phyloP scores from a whole-genome alignment of 2,888 invertebrate genomes.

The Tetanocera ferruginea region DNA sequence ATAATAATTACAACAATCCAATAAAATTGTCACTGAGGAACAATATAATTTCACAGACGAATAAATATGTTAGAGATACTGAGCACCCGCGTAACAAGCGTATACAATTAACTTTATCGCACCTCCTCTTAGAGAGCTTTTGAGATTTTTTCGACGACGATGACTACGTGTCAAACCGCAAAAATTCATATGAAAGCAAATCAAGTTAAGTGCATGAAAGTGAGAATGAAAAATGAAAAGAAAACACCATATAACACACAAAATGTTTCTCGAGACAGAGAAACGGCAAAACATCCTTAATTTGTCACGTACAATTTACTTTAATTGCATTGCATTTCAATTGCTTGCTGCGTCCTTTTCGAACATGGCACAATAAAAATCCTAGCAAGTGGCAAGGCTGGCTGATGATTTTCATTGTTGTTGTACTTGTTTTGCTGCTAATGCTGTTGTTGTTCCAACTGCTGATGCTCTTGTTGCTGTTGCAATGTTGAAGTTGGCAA shows the following conservation, averaged over 20 bases:
- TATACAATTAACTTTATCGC: too few relatives aligned
- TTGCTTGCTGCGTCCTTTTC: slow-evolving; percentile 4
- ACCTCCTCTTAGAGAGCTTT: too few relatives aligned
- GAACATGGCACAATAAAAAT: background rate
- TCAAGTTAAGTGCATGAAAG: slow-evolving; percentile 14
- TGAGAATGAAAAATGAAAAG: slow-evolving; percentile 6
- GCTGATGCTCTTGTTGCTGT: background rate
- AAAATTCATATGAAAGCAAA: slow-evolving; percentile 19
- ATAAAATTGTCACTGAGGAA: slow-evolving; percentile 29
- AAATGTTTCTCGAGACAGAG: background rate
- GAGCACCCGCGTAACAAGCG: background rate
- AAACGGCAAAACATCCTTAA: slow-evolving; percentile 33
- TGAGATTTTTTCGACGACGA: background rate
- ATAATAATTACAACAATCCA: slow-evolving; percentile 45
- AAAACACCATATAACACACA: background rate
- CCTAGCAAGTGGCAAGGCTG: slow-evolving; percentile 5
- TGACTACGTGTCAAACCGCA: slow-evolving; percentile 40
- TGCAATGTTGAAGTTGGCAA: slow-evolving; percentile 6
- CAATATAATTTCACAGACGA: slow-evolving; percentile 43
- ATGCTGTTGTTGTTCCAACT: background rate
- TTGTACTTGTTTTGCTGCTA: slow-evolving; percentile 1
- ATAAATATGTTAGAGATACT: slow-evolving; percentile 12
- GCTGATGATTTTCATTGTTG: background rate
- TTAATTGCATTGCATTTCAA: slow-evolving; percentile 51
- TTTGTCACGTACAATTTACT: slow-evolving; percentile 54